Base-by-base conservation (phyloP, 1,140 invertebrate species). In the Danaus melanippus region DNA sequence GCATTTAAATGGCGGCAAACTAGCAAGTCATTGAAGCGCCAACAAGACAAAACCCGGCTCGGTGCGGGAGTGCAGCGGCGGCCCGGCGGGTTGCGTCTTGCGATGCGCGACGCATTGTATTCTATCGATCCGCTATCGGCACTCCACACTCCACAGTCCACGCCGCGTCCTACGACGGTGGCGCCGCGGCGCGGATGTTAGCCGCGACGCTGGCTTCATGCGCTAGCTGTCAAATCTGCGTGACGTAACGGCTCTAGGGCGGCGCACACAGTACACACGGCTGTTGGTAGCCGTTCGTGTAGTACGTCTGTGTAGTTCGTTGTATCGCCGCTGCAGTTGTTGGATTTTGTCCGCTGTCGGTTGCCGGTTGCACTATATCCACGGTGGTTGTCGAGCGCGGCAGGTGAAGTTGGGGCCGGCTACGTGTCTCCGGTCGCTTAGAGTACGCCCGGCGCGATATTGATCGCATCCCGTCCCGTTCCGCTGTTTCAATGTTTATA, bases 401-500 rank as follows among this genome's bases (percentile, higher is more conserved):
- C 72, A 78, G 74, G 79, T 79, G 71, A 76, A 69, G 68, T 74
- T 66, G 66, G 64, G 69, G 67, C 70, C 64, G 54, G 50, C 65
- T 65, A 53, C 64, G 62, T 60, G 71, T 66, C 67, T 67, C 71
- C 66, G 64, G 59, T 64, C 62, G 71, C 56, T 71, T 56, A 58
- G 56, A 68, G 62, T 63, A 67, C 70, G 62, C 66, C 67, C 67
- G 60, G 56, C 71, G 71, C 73, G 58, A 73, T 80, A 81, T 84
- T 75, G 80, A 84, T 81, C 78, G 76, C 69, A 74, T 73, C 75
- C 67, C 67, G 70, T 68, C 67, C 60, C 62, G 64, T 65, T 62
- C 64, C 69, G 65, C 68, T 69, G 69, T 71, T 74, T 70, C 71
- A 84, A 82, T 84, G 81, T 84, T 84, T 84, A 84, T 84, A 84